Evolutionary conservation across 2,888 invertebrate species (phyloP).

Genomic region (Metalampra italica): DNA sequence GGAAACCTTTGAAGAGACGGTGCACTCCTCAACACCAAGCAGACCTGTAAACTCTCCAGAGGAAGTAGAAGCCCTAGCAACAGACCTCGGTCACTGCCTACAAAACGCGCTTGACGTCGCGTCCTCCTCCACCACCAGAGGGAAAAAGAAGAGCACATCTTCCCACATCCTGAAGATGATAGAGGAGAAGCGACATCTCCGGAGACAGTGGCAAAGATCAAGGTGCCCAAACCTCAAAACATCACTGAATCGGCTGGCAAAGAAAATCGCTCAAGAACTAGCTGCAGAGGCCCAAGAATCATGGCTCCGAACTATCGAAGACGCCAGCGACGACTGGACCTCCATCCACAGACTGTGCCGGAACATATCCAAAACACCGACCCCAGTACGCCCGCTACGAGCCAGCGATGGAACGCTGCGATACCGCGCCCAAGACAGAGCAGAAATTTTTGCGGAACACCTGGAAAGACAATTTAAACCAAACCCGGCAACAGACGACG

Average conservation of each 20-base stretch:
- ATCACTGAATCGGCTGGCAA: not conserved
- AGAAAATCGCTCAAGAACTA: not conserved
- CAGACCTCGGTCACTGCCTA: not conserved
- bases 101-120: not conserved
- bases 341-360: not conserved
- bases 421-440: conserved; percentile 10
- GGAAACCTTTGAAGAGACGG: no score
- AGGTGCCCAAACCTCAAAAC: conserved; percentile 8
- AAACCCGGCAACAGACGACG: not conserved
- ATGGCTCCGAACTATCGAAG: conserved; percentile 1
- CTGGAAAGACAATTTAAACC: conserved; percentile 8
- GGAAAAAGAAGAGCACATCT: not conserved
- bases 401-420: not conserved
- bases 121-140: not conserved
- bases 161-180: not conserved
- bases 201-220: conserved; percentile 6
- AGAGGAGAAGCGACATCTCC: not conserved
- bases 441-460: conserved; percentile 11
- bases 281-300: not conserved
- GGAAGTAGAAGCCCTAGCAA: not conserved
- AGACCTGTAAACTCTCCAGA: not conserved
- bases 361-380: not conserved
- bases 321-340: not conserved
- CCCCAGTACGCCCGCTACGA: conserved; percentile 2
- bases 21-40: no score